A percentile compares a stretch with the other conserved stretches of the same genome.
These are phyloP conservation scores for Phymatocera aterrima DNA, from an alignment of 2,888 invertebrate species.

Conservation along the genomic window DNA sequence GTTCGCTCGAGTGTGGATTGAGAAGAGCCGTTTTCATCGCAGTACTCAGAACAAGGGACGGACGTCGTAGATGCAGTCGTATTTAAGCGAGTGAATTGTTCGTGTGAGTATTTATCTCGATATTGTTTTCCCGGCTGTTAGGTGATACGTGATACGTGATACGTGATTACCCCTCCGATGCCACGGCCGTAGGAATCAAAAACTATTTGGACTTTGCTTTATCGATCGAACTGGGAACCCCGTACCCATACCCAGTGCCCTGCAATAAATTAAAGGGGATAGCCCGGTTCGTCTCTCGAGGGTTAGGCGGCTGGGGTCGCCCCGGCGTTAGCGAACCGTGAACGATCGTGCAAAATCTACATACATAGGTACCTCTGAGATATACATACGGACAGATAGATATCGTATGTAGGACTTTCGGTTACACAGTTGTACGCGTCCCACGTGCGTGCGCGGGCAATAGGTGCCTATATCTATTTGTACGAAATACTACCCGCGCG, in stretches of 20 bases:
- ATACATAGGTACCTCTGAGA: not conserved
- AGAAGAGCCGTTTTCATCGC: not conserved
- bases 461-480: not conserved
- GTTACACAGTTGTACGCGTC: not conserved
- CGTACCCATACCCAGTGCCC: constrained; percentile 33
- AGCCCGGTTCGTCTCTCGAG: constrained; percentile 32
- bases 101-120: no score
- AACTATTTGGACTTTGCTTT: constrained; percentile 45
- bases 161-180: not conserved
- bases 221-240: constrained; percentile 27
- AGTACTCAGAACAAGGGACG: no score
- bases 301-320: constrained; percentile 20
- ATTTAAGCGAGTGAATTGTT: no score
- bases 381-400: not conserved
- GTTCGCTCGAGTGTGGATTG: not conserved
- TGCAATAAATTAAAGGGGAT: constrained; percentile 46
- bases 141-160: not conserved
- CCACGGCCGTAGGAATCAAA: constrained; percentile 28
- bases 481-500: constrained; percentile 5
- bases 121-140: not conserved
- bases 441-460: not conserved
- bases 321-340: constrained; percentile 12
- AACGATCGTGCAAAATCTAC: constrained; percentile 37
- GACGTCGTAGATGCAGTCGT: no score
- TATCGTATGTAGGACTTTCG: no score